phyloP scores from a whole-genome alignment of 2,797 vertebrate genomes.

The Thaleichthys pacificus region DNA sequence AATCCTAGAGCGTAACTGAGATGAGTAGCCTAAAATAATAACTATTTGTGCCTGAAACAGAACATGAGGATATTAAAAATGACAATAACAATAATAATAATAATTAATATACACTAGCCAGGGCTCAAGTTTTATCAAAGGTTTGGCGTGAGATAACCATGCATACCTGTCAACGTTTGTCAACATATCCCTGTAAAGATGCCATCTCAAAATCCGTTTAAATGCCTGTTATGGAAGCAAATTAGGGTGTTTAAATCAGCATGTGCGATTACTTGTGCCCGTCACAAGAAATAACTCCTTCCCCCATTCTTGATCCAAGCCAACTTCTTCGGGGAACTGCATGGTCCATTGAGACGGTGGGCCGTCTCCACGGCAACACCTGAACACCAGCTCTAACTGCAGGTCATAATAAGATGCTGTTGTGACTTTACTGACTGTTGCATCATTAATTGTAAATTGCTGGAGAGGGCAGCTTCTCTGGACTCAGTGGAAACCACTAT shows the following conservation, averaged over 20 bases:
- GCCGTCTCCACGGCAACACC: conserved; percentile 63
- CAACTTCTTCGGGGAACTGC: conserved; percentile 42
- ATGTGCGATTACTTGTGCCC: conserved; percentile 47
- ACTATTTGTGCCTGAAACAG: no score
- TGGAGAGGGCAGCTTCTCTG: conserved; percentile 44
- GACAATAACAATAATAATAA: no score
- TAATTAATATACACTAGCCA: no score
- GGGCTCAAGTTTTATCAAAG: no score
- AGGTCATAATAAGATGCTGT: conserved; percentile 58
- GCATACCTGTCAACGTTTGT: no score
- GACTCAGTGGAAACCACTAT: conserved; percentile 46
- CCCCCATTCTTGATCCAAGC: conserved; percentile 49
- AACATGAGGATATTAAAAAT: no score
- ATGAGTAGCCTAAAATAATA: no score
- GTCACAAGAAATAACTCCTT: conserved; percentile 53
- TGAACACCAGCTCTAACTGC: conserved; percentile 54
- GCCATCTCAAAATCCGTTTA: conserved; percentile 57
- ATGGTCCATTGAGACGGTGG: conserved; percentile 56
- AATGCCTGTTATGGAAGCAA: conserved; percentile 55
- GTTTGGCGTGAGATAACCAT: no score
- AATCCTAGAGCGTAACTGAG: no score
- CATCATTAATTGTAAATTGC: conserved; percentile 63
- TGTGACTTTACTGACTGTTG: conserved; percentile 59
- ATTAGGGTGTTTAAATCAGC: conserved; percentile 64
- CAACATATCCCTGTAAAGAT: conserved; percentile 48